Percentiles rank a stretch among this genome's conserved stretches.
Conservation (phyloP, 2,888 invertebrate genomes). For the Caenorhabditis sp. region DNA sequence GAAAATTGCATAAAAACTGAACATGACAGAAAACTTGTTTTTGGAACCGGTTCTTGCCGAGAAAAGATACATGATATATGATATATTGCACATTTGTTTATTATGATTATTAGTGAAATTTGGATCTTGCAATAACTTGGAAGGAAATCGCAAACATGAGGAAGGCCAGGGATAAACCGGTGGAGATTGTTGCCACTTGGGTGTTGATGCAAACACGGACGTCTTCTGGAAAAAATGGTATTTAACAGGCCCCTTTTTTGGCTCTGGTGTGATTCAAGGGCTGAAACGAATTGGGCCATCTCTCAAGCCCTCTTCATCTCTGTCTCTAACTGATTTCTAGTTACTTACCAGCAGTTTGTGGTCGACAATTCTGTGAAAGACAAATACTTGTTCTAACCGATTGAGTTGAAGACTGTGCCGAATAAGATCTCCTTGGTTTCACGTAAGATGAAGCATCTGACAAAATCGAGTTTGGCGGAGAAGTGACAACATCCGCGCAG, state of each 20-base stretch:
- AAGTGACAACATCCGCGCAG: conserved; percentile 68
- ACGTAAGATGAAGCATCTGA: conserved; percentile 58
- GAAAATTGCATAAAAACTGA: too few relatives aligned
- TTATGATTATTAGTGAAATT: conserved; percentile 9
- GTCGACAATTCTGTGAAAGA: conserved; percentile 33
- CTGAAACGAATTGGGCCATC: too few relatives aligned
- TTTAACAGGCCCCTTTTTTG: too few relatives aligned
- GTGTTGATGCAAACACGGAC: conserved; percentile 34
- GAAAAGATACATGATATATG: too few relatives aligned
- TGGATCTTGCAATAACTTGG: conserved; percentile 36
- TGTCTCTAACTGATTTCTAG: not conserved
- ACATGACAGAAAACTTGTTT: not conserved
- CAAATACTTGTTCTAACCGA: conserved; percentile 46
- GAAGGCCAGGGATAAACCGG: conserved; percentile 33
- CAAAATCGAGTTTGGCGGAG: conserved; percentile 66
- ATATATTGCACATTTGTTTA: not conserved
- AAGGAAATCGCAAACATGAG: conserved; percentile 30
- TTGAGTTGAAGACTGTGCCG: conserved; percentile 23
- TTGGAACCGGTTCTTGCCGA: not conserved
- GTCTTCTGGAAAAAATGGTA: conserved; percentile 27
- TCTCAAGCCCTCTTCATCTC: too few relatives aligned
- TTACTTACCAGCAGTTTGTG: conserved; percentile 19
- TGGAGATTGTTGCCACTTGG: conserved; percentile 33
- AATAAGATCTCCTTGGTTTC: conserved; percentile 45
- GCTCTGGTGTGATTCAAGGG: too few relatives aligned